Base-by-base conservation (phyloP, 2,113 vertebrate species). In the Calypte anna region DNA sequence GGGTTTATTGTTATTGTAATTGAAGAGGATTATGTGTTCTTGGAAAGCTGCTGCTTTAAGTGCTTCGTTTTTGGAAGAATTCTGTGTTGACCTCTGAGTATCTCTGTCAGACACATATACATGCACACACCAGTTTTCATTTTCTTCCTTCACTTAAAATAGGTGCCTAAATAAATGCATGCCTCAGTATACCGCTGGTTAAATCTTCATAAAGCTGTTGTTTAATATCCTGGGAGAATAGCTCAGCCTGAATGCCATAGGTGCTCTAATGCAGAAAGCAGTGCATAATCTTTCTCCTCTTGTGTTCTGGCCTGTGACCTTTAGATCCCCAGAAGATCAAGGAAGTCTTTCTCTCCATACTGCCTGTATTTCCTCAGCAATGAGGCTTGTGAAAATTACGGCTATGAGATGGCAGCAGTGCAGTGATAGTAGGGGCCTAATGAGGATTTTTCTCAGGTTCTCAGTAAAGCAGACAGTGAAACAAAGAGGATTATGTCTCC, bases 21-120 rank as follows among this genome's bases (percentile, higher is more conserved):
- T 85, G 75, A 82, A 46, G 51, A 87, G 55, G 85, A 90, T 94
- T 87, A 95, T 82, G 51, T 91, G 70, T 90, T 96, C 93, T 96
- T 91, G 75, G 92, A 94, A 91, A 86, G 67, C 69, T 82, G 55
- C 58, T 93, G 30, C 78, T 78, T 90, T 69, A 91, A 82, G 90
- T 0, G 54, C 19, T 82, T 61, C 30, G 10, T 69, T 90, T 96
- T 76, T 66, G 51, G 59, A 51, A 63, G 48, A 38, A 55, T 66
- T 80, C 72, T 73, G 9, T 15, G 74, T 10, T 93, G 58, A 88
- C 46, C 67, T 80, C 70, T 19, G 38, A 61, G 27, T 22, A 14
- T 81, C 14, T 77, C 51, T 82, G 43, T 76, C 78, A 66, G 69
- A 31, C 44, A 59, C 46, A 46, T 0, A 0, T 36, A 4, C 1